phyloP scores from a whole-genome alignment of 2,113 vertebrate species.

The Rhinolophus ferrumequinum region DNA sequence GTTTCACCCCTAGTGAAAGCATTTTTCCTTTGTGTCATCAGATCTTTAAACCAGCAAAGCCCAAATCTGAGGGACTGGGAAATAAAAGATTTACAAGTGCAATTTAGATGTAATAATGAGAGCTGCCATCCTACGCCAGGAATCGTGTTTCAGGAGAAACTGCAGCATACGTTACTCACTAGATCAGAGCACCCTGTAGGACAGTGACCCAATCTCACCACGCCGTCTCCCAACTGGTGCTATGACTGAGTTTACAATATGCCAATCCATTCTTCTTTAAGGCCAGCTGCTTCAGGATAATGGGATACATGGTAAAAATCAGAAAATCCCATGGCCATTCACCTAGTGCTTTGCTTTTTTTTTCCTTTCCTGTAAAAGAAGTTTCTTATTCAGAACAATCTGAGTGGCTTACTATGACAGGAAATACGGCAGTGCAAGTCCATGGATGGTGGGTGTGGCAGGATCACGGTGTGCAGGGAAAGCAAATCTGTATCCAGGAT shows the following conservation, averaged over 20 bases:
- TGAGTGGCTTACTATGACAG: neutral
- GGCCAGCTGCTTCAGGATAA: neutral
- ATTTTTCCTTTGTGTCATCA: neutral
- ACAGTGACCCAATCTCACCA: neutral
- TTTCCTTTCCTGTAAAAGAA: neutral
- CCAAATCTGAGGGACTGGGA: neutral
- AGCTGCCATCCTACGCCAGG: neutral
- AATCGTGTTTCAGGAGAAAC: neutral
- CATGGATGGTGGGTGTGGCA: too few species aligned
- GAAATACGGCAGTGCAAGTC: neutral
- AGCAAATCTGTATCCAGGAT: neutral
- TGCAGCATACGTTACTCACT: neutral
- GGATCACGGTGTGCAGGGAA: neutral
- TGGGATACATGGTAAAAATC: neutral
- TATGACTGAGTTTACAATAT: neutral
- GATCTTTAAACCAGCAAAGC: constrained; percentile 10
- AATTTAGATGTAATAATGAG: neutral
- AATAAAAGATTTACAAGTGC: neutral
- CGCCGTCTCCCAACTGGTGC: neutral
- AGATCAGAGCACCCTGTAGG: neutral
- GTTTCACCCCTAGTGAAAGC: neutral
- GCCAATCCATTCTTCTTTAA: neutral
- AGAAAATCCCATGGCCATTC: neutral
- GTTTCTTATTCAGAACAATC: neutral
- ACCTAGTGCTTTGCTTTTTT: neutral